Base-by-base conservation (phyloP, 1,140 invertebrate genomes). In the Coelopa frigida region DNA sequence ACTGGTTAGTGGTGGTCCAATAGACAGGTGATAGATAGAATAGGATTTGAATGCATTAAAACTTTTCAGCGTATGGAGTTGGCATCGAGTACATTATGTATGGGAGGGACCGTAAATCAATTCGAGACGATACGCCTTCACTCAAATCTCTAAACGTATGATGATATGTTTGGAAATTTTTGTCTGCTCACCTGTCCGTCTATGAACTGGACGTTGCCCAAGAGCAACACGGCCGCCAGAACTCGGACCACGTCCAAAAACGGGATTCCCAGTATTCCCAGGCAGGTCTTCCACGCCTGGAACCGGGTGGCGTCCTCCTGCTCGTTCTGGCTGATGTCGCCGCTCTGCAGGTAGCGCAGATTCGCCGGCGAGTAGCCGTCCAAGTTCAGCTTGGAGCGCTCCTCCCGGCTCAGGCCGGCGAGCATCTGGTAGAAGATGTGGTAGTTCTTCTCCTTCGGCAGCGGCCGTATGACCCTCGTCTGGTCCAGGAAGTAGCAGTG, bases 351-450 rank as follows among this genome's bases (percentile, higher is more conserved):
- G 61, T 93, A 94, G 55, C 80, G 75, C 31, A 94, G 70, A 58
- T 89, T 90, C 35, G 82, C 77, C 2, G 88, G 73, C 29, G 82
- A 81, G 61, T 89, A 90, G 4, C 87, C 87, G 57, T 92, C 87
- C 24, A 94, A 71, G 59, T 89, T 85, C 2, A 94, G 73, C 71
- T 87, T 88, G 1, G 80, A 78, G 70, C 90, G 78, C 72, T 95
- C 93, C 54, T 95, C 91, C 36, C 80, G 70, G 11, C 83, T 83
- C 2, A 97, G 76, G 4, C 92, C 92, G 12, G 90, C 90, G 20
- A 97, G 73, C 85, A 97, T 87, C 73, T 97, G 92, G 73, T 97
- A 97, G 74, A 97, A 97, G 62, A 96, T 94, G 63, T 96, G 92
- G 67, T 94, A 97, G 73, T 95, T 96, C 59, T 93, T 92, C 72